Evolutionary conservation across 1,140 invertebrate species (phyloP), one percentile per base, ranked within the genome.

Genomic region (Goniozus legneri): DNA sequence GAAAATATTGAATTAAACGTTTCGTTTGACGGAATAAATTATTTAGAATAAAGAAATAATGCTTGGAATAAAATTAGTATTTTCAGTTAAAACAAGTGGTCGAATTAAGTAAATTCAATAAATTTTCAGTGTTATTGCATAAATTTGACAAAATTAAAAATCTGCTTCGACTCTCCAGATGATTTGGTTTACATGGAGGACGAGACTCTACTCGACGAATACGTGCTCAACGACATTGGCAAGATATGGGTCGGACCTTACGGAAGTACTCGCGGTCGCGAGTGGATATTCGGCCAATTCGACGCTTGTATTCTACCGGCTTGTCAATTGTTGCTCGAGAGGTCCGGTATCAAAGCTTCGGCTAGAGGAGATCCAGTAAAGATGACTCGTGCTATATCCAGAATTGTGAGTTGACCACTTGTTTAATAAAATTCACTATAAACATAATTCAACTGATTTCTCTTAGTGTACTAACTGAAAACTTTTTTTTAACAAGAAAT

Each of bases 321-420:
- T 14, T 69, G 71, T 20, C 73, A 80, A 52, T 67, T 78, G 22
- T 54, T 82, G 3, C 54, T 82, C 18, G 77, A 82, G 34, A 65
- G 65, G 42, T 74, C 79, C 2, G 67, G 71, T 2, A 60, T 72
- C 8, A 70, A 66, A 12, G 53, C 67, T 3, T 37, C 58, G n/a
- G 58, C 60, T 10, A 79, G 88, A 44, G 86, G 86, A 2, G 85
- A 89, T 61, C 85, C 89, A 3, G 76, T 91, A 1, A 80, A 81
- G 56, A 77, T 91, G 38, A 69, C 80, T 0, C 77, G 89, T 31
- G 81, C 79, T 3, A 83, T 92, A 42, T 88, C 87, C 2, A 83
- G 80, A 62, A 82, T 87, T 53, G 83, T 84, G 70, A 77, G 62
- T 56, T 18, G 15, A 8, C 4, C 24, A 20, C 7, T 13, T 16